Evolutionary conservation across 92 coral and sea anemone species (phyloP), one percentile per base, ranked within the genome.

Genomic region (Zoanthus solanderi): DNA sequence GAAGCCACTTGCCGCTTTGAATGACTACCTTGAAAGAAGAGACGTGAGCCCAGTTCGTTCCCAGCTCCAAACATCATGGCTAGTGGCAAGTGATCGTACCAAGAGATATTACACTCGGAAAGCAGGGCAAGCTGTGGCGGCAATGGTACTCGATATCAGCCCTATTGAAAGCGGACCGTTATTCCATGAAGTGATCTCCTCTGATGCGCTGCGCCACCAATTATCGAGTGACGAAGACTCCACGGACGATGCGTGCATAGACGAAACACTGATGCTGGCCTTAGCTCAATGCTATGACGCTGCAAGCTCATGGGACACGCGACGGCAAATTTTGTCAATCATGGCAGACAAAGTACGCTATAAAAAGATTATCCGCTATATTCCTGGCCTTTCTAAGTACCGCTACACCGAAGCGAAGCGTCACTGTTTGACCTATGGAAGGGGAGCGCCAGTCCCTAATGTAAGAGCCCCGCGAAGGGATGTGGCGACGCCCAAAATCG

Each of bases 1-100:
- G 17, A 85, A 61, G 34, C 84, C 88, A 15, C 10, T 90, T 45
- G 91, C 84, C 23, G n/a, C 81, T 4, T 87, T 93, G 2, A 91
- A 93, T 47, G 42, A 58, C 37, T 93, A 91, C 74, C 83, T 93
- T 75, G 65, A 5, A 14, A 86, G 89, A 68, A 61, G 93, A 58
- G 93, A 92, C 88, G 88, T 94, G 81, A 94, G 94, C 87, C 92
- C 94, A 16, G 85, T 93, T 50, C 82, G 96, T 52, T 93, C 94
- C 6, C 79, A 54, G 84, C 82, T 94, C 7, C 75, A 71, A 32
- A 67, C 91, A 50, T 89, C 90, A 31, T 92, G 96, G 96, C 91
- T 90, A 6, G 57, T 78, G 7, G 84, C 93, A 72, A 90, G 90
- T 44, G 89, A 76, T 54, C 81, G 92, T 58, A 94, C 93, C 3